Evolutionary conservation across 2,888 invertebrate species (phyloP).

Genomic region (Pandemis cinnamomeana): DNA sequence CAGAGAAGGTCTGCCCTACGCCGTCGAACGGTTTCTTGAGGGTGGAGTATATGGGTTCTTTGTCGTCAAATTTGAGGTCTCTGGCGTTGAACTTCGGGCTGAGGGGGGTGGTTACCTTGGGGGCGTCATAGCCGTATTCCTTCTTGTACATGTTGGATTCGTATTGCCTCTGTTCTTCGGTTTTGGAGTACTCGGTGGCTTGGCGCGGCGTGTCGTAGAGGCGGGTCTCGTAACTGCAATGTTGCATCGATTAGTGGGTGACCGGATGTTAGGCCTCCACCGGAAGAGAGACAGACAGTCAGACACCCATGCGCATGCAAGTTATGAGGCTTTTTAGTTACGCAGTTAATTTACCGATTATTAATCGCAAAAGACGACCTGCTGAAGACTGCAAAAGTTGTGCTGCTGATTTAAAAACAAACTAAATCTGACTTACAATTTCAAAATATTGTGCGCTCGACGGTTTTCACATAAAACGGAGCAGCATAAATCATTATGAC

Average conservation of each 20-base stretch:
- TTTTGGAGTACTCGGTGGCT: conserved; percentile 65
- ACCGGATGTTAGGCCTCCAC: conserved; percentile 52
- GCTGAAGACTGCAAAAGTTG: background rate
- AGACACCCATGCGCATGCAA: conserved; percentile 30
- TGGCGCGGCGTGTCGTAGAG: conserved; percentile 82
- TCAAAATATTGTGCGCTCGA: conserved; percentile 2
- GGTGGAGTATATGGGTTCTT: conserved; percentile 75
- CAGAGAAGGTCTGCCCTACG: conserved; percentile 72
- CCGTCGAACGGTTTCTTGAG: conserved; percentile 75
- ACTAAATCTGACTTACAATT: background rate
- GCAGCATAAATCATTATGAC: conserved; percentile 5
- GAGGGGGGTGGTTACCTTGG: conserved; percentile 65
- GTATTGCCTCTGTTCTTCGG: conserved; percentile 61
- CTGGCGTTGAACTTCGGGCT: conserved; percentile 82
- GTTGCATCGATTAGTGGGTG: conserved; percentile 52
- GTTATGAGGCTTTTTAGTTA: conserved; percentile 34
- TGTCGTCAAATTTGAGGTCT: conserved; percentile 77
- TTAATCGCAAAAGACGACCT: background rate
- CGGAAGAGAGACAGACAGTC: conserved; percentile 34
- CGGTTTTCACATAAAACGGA: background rate
- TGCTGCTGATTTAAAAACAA: background rate
- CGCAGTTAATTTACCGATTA: conserved; percentile 16
- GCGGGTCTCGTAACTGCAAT: conserved; percentile 82
- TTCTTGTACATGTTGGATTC: conserved; percentile 67
- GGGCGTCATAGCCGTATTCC: conserved; percentile 69